Evolutionary conservation across 2,888 invertebrate genomes (phyloP), one percentile per base, ranked within the genome.

Genomic region (Melinaea marsaeus): DNA sequence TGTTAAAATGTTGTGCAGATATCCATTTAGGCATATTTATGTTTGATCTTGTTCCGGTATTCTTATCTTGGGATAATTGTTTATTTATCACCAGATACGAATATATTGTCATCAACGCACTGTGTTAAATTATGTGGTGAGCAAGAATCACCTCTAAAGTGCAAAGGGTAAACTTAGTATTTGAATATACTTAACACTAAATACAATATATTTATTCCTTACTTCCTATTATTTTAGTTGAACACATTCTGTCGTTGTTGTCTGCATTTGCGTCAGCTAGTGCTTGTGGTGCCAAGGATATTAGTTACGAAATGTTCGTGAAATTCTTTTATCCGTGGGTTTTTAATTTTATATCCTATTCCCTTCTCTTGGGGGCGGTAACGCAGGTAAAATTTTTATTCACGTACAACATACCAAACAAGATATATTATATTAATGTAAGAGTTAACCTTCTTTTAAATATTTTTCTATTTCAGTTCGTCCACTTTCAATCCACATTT

Each of bases 401-500:
- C 22, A n/a, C 57, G 35, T 42, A 55, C 34, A 55, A 37, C 7
- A 45, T 22, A 22, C n/a, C n/a, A 45, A 13, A 33, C 5, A 33
- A 42, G 9, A 42, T 42, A 42, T 42, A 7, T 48, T 22, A 22
- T 22, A 22, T 22, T 22, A 22, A 22, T 22, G 22, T 22, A 22
- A 22, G 22, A 22, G 22, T 22, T 22, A 22, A 22, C 22, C 22
- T 22, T 4, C 48, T 22, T 48, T 56, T n/a, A 11, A 7, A 42
- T 34, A 13, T 42, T 33, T 37, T 32, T 57, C 58, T 58, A 6
- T 85, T 85, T 60, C 79, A 90, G 90, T 86, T 91, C 57, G 79
- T 93, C 11, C 94, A 94, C 75, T 81, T 94, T 48, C 88, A 94
- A 60, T 91, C 93, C 6, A 94, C 95, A 0, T 94, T 95, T 62